Evolutionary conservation across 2,113 vertebrate species (phyloP), one percentile per base, ranked within the genome.

Genomic region (Zapus hudsonius): DNA sequence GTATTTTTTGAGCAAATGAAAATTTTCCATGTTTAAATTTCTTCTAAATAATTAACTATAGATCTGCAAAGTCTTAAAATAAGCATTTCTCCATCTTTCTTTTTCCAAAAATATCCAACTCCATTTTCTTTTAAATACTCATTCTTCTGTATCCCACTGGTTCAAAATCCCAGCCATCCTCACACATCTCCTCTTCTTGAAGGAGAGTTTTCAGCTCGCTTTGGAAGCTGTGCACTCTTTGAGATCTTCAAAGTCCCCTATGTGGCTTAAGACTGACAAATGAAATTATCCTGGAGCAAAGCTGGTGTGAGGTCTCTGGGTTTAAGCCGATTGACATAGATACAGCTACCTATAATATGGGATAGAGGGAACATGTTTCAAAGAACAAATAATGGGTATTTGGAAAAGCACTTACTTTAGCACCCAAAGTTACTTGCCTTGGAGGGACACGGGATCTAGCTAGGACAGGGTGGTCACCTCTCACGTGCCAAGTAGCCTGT

Each of bases 381-480:
- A 38, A 84, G 59, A 16, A 31, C 27, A 52, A 55, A 80, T 27
- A 67, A 36, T 15, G 44, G 7, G 40, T 20, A 29, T 29, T 27
- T 69, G 20, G 40, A 25, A 52, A 22, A 16, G 33, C 38, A 17
- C 23, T 38, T 84, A 69, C 52, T 36, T 69, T 69, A 84, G 82
- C 64, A 38, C 23, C 27, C 64, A 83, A 69, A 95, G 92, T 89
- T 92, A 96, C 93, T 81, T 69, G 17, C 67, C 44, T 10, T 82
- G 86, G 92, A 93, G 84, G 64, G 55, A 61, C 23, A 42, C 87
- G 85, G 52, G 61, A 79, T 82, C 92, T 94, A 96, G 95, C 92
- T 94, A 96, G 95, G 15, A 94, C 27, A 89, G 87, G 89, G 2
- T 19, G 52, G 19, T 85, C 79, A 40, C 87, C 3, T 84, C 95